phyloP scores from a whole-genome alignment of 2,797 vertebrate genomes.

The Notoglanidium macrostoma region DNA sequence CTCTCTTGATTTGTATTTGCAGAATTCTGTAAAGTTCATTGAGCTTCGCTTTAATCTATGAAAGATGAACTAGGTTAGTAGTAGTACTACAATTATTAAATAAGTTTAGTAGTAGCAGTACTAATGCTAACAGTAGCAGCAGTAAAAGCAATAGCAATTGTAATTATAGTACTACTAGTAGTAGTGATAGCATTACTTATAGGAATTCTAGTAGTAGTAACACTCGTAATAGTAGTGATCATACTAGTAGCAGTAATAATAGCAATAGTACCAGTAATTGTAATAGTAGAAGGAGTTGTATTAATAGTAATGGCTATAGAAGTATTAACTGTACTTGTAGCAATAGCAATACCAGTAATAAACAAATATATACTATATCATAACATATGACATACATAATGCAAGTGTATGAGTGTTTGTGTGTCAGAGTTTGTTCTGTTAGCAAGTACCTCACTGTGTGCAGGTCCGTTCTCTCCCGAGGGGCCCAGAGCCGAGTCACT shows the following conservation, averaged over 20 bases:
- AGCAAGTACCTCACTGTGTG: conserved; percentile 38
- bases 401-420: conserved; percentile 2
- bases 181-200: neutral
- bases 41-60: neutral
- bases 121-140: neutral
- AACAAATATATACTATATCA: neutral
- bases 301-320: neutral
- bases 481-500: conserved; percentile 59
- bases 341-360: neutral
- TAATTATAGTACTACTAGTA: neutral
- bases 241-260: neutral
- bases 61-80: neutral
- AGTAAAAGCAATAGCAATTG: neutral
- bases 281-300: neutral
- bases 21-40: neutral
- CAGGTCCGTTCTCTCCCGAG: conserved; percentile 27
- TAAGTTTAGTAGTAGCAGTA: neutral
- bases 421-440: conserved; percentile 25
- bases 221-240: neutral
- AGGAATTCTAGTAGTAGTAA: neutral
- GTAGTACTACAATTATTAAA: neutral
- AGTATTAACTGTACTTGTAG: neutral
- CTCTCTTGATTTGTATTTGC: neutral
- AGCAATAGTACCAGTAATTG: neutral
- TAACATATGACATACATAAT: neutral